Conservation (phyloP, 2,113 vertebrate genomes). For the Scortum barcoo region DNA sequence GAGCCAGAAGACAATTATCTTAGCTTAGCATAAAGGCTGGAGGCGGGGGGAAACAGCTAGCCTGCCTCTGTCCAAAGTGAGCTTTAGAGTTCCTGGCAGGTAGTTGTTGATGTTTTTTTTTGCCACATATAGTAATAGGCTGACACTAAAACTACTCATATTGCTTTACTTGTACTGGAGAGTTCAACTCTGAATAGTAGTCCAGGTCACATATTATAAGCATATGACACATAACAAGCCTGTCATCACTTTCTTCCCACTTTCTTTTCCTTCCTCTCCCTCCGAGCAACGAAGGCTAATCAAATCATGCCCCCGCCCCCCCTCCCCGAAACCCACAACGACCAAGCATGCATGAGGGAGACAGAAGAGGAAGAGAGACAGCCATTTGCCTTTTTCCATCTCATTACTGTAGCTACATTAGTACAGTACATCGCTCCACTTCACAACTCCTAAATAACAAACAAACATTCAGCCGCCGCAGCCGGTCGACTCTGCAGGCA, state of each 20-base stretch:
- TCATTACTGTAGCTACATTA: conserved; percentile 70
- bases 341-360: conserved; percentile 4
- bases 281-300: conserved; percentile 42
- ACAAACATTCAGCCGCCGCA: conserved; percentile 50
- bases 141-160: neutral
- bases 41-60: no score
- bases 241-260: conserved; percentile 19
- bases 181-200: neutral
- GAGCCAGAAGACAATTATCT: no score
- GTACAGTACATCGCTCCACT: conserved; percentile 43
- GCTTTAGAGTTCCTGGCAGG: no score
- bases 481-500: conserved; percentile 31
- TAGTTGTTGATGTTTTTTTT: neutral
- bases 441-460: conserved; percentile 56
- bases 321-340: neutral
- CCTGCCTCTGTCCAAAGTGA: no score
- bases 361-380: conserved; percentile 40
- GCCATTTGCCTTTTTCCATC: conserved; percentile 58
- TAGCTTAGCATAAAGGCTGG: no score
- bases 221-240: conserved; percentile 12
- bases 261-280: conserved; percentile 25
- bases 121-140: neutral
- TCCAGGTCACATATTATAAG: neutral
- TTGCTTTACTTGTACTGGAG: neutral
- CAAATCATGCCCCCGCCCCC: conserved; percentile 14